Conservation (phyloP, 30 jellyfish, hydroid and myxozoan genomes). For the Aurelia coerulea region DNA sequence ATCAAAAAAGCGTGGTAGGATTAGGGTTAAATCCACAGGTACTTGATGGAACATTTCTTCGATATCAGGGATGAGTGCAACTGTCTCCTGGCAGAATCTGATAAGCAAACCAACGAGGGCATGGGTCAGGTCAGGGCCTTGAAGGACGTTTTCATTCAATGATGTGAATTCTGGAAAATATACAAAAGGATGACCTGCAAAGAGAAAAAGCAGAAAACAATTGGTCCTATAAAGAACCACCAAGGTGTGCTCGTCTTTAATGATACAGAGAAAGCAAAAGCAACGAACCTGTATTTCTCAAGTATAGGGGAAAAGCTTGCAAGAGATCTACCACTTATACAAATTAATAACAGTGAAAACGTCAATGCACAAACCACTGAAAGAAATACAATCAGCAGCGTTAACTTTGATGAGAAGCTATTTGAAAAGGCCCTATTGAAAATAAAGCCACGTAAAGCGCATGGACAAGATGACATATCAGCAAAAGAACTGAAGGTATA, state of each 20-base stretch:
- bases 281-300: constrained; percentile 37
- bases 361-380: neutral
- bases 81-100: too few species aligned
- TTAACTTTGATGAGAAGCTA: too few species aligned
- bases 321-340: constrained; percentile 12
- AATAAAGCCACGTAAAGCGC: too few species aligned
- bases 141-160: constrained; percentile 54
- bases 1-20: too few species aligned
- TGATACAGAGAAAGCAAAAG: constrained; percentile 37
- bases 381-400: too few species aligned
- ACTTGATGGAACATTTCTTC: too few species aligned
- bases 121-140: constrained; percentile 77
- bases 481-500: too few species aligned
- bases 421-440: too few species aligned
- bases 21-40: too few species aligned
- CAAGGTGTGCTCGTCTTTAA: constrained; percentile 40
- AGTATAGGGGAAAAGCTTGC: constrained; percentile 40
- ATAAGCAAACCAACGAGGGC: too few species aligned
- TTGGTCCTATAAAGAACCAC: constrained; percentile 40
- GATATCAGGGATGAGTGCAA: too few species aligned
- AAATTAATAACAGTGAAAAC: constrained; percentile 6
- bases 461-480: too few species aligned
- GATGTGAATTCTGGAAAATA: constrained; percentile 43
- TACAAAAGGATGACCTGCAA: constrained; percentile 32
- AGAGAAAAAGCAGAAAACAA: constrained; percentile 31